Evolutionary conservation across 2,888 invertebrate species (phyloP).

Genomic region (Tortrix viridana): DNA sequence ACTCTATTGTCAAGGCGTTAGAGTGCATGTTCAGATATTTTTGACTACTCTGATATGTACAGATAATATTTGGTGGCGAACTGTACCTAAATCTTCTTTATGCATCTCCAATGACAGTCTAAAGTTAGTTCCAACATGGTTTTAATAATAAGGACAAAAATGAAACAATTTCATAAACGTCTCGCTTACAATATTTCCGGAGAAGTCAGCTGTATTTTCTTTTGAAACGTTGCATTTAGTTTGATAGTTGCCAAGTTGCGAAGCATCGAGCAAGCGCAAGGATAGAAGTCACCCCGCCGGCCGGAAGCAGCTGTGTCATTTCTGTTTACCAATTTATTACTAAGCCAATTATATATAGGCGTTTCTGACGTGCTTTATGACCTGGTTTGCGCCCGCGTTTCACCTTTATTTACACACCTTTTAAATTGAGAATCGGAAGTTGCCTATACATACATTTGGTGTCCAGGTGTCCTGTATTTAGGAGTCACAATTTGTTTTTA

Average conservation of each 20-base stretch:
- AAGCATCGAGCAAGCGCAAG: constrained; percentile 27
- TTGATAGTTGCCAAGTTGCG: constrained; percentile 1
- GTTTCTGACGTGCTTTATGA: constrained; percentile 79
- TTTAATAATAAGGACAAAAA: too few relatives aligned
- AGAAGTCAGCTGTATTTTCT: background rate
- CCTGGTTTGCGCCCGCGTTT: constrained; percentile 75
- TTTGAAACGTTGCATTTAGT: background rate
- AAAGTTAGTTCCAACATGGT: too few relatives aligned
- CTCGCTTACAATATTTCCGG: too few relatives aligned
- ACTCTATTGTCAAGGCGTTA: too few relatives aligned
- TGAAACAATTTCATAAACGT: too few relatives aligned
- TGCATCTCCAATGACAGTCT: too few relatives aligned
- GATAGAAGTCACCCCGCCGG: constrained; percentile 49
- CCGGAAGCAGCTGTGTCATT: constrained; percentile 81
- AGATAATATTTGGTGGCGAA: too few relatives aligned
- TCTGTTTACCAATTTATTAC: constrained; percentile 84
- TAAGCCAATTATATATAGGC: constrained; percentile 84
- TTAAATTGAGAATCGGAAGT: constrained; percentile 53
- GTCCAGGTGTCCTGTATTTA: too few relatives aligned
- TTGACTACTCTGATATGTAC: too few relatives aligned
- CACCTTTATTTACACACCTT: constrained; percentile 73
- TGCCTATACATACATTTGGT: background rate
- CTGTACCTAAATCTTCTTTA: too few relatives aligned
- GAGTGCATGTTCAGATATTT: too few relatives aligned
- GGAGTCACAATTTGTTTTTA: too few relatives aligned